Conservation (phyloP, 2,888 invertebrate genomes). For the Oscheius myriophilus region DNA sequence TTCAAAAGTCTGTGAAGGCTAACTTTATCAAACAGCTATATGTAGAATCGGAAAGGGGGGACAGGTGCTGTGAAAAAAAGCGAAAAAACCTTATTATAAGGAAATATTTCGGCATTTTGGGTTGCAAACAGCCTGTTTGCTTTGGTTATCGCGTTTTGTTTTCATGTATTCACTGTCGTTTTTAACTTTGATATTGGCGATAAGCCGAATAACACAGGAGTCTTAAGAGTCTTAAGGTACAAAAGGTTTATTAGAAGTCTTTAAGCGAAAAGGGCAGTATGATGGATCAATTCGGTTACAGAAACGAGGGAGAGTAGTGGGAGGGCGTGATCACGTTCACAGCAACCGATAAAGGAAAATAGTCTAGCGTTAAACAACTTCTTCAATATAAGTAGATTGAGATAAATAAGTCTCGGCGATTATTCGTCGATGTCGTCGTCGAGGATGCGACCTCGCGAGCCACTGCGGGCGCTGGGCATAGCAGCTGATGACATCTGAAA, state of each 20-base stretch:
- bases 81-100: no score
- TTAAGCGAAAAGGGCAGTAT: slow-evolving; percentile 18
- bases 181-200: no score
- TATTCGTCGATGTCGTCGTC: slow-evolving; percentile 57
- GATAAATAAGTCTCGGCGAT: slow-evolving; percentile 25
- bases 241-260: slow-evolving; percentile 28
- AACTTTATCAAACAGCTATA: no score
- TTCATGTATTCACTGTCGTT: no score
- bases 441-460: slow-evolving; percentile 50
- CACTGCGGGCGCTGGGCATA: slow-evolving; percentile 25
- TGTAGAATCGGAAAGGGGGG: no score
- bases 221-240: no score
- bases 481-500: slow-evolving; percentile 31
- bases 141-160: no score
- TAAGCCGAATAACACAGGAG: no score
- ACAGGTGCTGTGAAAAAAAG: no score
- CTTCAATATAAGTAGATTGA: slow-evolving; percentile 28
- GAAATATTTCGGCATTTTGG: no score
- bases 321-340: slow-evolving; percentile 24
- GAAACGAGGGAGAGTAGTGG: slow-evolving; percentile 11
- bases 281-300: not conserved
- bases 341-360: slow-evolving; percentile 6
- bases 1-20: no score
- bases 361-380: not conserved
- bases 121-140: no score